Base-by-base conservation (phyloP, 2,888 invertebrate genomes). In the Amorpha juglandis region DNA sequence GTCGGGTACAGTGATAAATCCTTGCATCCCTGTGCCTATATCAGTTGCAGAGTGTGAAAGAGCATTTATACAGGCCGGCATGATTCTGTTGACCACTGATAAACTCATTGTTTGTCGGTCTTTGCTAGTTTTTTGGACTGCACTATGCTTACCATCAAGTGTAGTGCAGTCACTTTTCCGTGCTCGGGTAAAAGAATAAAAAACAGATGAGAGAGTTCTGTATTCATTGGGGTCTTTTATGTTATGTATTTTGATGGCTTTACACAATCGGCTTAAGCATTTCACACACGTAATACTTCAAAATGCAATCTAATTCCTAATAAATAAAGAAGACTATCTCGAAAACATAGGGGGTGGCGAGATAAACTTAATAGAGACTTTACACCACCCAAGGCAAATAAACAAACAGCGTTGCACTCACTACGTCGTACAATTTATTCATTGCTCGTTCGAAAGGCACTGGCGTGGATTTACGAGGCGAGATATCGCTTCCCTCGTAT, bases 401-500 rank as follows among this genome's bases (percentile, higher is more conserved):
- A 71, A 76, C 77, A 79, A 78, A 78, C 75, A 75, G 73, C 74
- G 75, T 78, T 71, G 55, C 55, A 63, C 62, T 47, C 62, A 47
- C 38, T 63, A 68, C 70, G 67, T 69, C 70, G 71, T 70, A 75
- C 77, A 77, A 79, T 81, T 78, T 82, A 80, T 81, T 81, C 82
- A 81, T 81, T 77, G 80, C 73, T 70, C 71, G 69, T 68, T 68
- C 68, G 67, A 67, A 42, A 58, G 42, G 38, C 69, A 71, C 68
- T 69, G 71, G 69, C 69, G 70, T 69, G 73, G 79, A 82, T 83
- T 81, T 81, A 83, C 75, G 79, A 76, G 76, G 75, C 78, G 78
- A 74, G 81, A 79, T 81, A 81, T 78, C 74, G 78, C 68, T 74
- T 77, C 78, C 78, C 70, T 68, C 68, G 68, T 74, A 72, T 77